These are phyloP conservation scores for Luscinia luscinia DNA, from an alignment of 2,797 vertebrate genomes.

Conservation along the genomic window DNA sequence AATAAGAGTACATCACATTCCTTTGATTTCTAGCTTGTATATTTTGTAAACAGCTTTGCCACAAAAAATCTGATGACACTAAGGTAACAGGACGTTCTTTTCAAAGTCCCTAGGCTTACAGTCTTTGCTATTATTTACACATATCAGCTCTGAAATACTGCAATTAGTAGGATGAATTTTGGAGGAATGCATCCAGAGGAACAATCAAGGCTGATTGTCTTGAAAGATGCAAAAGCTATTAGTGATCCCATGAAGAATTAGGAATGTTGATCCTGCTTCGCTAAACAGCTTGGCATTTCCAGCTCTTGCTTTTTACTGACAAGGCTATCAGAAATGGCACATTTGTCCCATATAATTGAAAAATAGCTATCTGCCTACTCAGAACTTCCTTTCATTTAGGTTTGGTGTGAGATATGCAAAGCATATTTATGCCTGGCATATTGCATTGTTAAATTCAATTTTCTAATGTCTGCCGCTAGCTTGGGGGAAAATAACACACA, in stretches of 20 bases:
- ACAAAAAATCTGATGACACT: conserved; percentile 45
- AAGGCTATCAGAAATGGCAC: conserved; percentile 67
- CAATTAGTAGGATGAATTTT: conserved; percentile 52
- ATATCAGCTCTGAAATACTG: conserved; percentile 47
- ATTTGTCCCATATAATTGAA: conserved; percentile 70
- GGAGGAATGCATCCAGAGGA: conserved; percentile 46
- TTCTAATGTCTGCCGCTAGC: conserved; percentile 49
- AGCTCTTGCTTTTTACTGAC: conserved; percentile 53
- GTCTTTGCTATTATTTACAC: conserved; percentile 50
- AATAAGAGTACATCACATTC: conserved; percentile 35
- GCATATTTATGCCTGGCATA: conserved; percentile 50
- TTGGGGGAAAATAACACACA: neutral
- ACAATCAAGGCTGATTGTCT: conserved; percentile 54
- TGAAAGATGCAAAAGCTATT: conserved; percentile 31
- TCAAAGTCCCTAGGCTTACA: neutral
- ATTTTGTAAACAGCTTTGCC: conserved; percentile 56
- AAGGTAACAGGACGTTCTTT: conserved; percentile 24
- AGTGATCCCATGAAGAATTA: conserved; percentile 26
- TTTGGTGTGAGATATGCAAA: conserved; percentile 63
- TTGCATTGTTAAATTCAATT: conserved; percentile 55
- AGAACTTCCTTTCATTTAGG: conserved; percentile 68
- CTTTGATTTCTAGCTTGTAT: conserved; percentile 60
- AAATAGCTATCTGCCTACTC: conserved; percentile 68
- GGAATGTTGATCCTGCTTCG: conserved; percentile 53
- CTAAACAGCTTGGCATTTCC: conserved; percentile 50